Percentiles rank a stretch among this genome's conserved stretches.
Evolutionary conservation across 2,113 vertebrate genomes (phyloP).

Genomic region (Tursiops truncatus): DNA sequence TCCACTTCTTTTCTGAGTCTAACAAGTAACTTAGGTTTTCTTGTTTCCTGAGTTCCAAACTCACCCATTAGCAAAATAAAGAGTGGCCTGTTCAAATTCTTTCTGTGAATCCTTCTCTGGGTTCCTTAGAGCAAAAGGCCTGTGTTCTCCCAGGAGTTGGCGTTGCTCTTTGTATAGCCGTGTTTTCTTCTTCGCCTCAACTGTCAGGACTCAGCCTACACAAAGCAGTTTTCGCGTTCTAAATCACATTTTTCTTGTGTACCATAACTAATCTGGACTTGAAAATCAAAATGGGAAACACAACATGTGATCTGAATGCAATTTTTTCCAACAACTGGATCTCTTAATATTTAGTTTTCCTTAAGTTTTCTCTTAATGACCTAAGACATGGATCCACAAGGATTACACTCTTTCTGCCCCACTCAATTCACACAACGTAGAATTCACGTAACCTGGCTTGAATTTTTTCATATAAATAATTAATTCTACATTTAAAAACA

Average conservation of each 20-base stretch:
- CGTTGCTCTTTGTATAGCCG: constrained; percentile 22
- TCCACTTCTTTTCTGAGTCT: constrained; percentile 32
- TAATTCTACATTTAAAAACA: constrained; percentile 86
- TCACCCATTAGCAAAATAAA: constrained; percentile 43
- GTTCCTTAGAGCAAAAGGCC: constrained; percentile 63
- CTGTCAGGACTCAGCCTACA: constrained; percentile 36
- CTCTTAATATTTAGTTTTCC: constrained; percentile 80
- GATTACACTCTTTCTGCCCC: constrained; percentile 81
- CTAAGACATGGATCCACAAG: constrained; percentile 76
- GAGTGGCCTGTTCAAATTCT: constrained; percentile 48
- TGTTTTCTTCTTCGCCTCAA: constrained; percentile 48
- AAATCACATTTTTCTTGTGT: constrained; percentile 67
- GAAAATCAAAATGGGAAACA: constrained; percentile 65
- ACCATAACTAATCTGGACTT: constrained; percentile 69
- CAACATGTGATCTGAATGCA: constrained; percentile 77
- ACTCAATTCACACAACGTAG: constrained; percentile 80
- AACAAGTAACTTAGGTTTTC: constrained; percentile 43
- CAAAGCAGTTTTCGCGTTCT: constrained; percentile 51
- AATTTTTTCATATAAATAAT: constrained; percentile 85
- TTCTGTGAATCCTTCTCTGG: constrained; percentile 14
- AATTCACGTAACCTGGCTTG: constrained; percentile 83
- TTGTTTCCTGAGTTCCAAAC: constrained; percentile 46
- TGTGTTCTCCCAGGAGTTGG: neutral
- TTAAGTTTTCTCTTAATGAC: constrained; percentile 74
- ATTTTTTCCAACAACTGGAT: constrained; percentile 76